These are phyloP conservation scores for Tichodroma muraria DNA, from an alignment of 2,113 vertebrate species.

Conservation along the genomic window DNA sequence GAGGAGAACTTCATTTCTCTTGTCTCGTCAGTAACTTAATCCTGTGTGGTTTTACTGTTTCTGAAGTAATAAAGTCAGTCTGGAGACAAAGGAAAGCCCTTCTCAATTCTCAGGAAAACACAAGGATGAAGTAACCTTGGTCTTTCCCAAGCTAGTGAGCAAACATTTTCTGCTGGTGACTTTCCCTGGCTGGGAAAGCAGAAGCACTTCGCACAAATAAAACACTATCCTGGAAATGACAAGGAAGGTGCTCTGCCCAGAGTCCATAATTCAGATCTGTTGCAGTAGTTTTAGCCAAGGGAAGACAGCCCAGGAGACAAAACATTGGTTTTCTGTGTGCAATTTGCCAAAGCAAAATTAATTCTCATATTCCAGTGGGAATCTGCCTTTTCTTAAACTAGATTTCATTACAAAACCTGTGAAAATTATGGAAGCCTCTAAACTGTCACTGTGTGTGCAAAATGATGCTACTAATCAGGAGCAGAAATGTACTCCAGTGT, in stretches of 20 bases:
- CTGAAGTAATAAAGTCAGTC: constrained; percentile 1
- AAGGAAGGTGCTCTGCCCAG: not conserved
- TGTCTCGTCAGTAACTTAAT: constrained; percentile 36
- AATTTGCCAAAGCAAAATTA: not conserved
- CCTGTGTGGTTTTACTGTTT: constrained; percentile 16
- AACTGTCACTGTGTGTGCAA: not conserved
- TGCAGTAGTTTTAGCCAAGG: not conserved
- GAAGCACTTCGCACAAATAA: not conserved
- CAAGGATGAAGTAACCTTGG: constrained; percentile 34
- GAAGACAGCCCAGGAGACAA: not conserved
- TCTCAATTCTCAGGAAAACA: not conserved
- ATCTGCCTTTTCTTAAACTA: not conserved
- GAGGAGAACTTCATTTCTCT: constrained; percentile 41
- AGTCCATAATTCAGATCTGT: not conserved
- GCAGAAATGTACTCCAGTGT: not conserved
- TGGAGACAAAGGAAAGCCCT: constrained; percentile 27
- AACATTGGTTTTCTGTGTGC: not conserved
- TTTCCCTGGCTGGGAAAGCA: not conserved
- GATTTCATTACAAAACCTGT: not conserved
- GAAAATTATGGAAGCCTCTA: not conserved
- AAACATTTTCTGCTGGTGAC: not conserved
- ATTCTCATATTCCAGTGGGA: not conserved
- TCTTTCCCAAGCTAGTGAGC: not conserved
- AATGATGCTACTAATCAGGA: not conserved
- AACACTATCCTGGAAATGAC: not conserved